phyloP scores from a whole-genome alignment of 2,113 vertebrate genomes.

The Platichthys flesus region DNA sequence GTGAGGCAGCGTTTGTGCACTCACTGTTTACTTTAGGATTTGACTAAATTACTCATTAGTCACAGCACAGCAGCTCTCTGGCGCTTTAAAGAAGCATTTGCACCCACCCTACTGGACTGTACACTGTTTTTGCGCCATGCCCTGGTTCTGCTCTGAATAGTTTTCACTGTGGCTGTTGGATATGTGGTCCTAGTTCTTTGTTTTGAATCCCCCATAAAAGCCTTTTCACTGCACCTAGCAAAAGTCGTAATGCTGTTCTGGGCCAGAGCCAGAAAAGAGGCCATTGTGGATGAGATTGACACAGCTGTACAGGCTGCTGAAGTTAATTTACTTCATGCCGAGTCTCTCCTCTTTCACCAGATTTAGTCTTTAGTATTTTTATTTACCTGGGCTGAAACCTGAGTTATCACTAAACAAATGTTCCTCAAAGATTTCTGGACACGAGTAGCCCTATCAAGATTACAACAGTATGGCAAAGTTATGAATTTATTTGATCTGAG shows the following conservation, averaged over 20 bases:
- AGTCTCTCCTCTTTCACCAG: not conserved
- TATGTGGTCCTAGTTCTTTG: slow-evolving; percentile 17
- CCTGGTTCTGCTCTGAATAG: not conserved
- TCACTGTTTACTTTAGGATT: slow-evolving; percentile 64
- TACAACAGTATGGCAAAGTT: no score
- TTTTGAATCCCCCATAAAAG: slow-evolving; percentile 23
- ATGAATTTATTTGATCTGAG: no score
- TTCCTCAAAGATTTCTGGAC: not conserved
- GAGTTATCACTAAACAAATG: not conserved
- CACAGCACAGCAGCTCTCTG: not conserved
- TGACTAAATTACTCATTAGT: slow-evolving; percentile 50
- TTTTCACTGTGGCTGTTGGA: slow-evolving; percentile 23
- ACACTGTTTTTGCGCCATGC: not conserved
- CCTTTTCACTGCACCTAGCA: not conserved
- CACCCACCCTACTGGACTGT: slow-evolving; percentile 10
- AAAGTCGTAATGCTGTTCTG: not conserved
- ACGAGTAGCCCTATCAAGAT: no score
- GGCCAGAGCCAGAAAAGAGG: not conserved
- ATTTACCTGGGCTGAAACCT: not conserved
- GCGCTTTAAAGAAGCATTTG: slow-evolving; percentile 30
- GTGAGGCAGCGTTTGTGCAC: slow-evolving; percentile 24
- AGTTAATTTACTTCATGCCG: not conserved
- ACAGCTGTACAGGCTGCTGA: not conserved
- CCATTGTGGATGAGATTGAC: slow-evolving; percentile 1
- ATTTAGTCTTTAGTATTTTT: not conserved